Evolutionary conservation across 2,113 vertebrate species (phyloP).

Genomic region (Neopipo cinnamomea): DNA sequence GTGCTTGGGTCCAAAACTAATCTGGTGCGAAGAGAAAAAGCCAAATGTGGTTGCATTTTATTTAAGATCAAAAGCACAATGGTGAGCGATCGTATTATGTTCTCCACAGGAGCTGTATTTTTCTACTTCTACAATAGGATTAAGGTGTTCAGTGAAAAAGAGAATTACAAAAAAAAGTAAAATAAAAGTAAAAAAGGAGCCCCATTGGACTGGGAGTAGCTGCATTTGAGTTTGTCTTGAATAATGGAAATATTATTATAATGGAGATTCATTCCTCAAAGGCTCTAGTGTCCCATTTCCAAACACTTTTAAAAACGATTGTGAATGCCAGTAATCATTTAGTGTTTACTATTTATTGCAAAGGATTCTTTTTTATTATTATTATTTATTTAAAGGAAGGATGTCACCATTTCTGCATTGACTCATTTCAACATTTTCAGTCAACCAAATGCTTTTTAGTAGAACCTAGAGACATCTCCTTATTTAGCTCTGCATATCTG

Average conservation of each 20-base stretch:
- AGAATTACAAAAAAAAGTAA: not conserved
- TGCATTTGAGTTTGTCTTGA: not conserved
- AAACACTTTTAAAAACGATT: not conserved
- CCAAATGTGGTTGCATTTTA: slow-evolving; percentile 28
- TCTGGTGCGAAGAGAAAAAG: slow-evolving; percentile 14
- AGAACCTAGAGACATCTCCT: slow-evolving; percentile 30
- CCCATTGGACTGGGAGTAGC: not conserved
- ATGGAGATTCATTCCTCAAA: not conserved
- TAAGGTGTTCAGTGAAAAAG: slow-evolving; percentile 51
- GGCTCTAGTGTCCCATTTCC: not conserved
- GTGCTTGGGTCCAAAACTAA: slow-evolving; percentile 7
- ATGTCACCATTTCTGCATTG: not conserved
- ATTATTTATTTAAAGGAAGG: not conserved
- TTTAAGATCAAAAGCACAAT: slow-evolving; percentile 55
- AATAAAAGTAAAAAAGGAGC: not conserved
- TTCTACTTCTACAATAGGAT: slow-evolving; percentile 45
- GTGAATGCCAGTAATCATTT: not conserved
- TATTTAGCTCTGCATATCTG: slow-evolving; percentile 34
- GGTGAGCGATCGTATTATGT: slow-evolving; percentile 49
- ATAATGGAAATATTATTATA: not conserved
- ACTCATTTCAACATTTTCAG: slow-evolving; percentile 25
- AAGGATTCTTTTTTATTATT: not conserved
- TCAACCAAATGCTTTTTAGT: slow-evolving; percentile 7
- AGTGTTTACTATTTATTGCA: not conserved
- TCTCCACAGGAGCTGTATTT: slow-evolving; percentile 53